phyloP scores from a whole-genome alignment of 92 coral and sea anemone species.

The Pocillopora meandrina region DNA sequence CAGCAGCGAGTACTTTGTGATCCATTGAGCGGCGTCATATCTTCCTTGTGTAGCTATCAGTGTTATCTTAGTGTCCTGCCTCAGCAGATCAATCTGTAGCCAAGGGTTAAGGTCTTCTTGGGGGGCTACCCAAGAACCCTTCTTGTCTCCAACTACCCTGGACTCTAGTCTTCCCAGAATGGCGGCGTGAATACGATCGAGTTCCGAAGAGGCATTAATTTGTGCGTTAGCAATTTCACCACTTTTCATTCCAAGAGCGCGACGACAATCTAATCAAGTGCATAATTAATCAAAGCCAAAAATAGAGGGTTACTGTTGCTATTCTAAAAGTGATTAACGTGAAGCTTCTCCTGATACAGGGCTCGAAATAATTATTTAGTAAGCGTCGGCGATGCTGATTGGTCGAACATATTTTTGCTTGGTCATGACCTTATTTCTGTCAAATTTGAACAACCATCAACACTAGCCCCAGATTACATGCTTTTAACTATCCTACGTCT shows the following conservation, averaged over 20 bases:
- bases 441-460: too few relatives aligned
- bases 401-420: too few relatives aligned
- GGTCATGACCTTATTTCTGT: too few relatives aligned
- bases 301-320: too few relatives aligned
- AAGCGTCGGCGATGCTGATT: too few relatives aligned
- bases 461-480: too few relatives aligned
- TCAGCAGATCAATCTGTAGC: background rate
- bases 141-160: background rate
- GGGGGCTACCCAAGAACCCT: background rate
- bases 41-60: background rate
- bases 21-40: background rate
- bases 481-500: too few relatives aligned
- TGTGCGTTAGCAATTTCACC: background rate
- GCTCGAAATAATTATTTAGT: too few relatives aligned
- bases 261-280: too few relatives aligned
- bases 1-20: background rate
- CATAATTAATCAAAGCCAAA: too few relatives aligned
- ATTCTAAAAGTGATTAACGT: too few relatives aligned
- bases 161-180: background rate
- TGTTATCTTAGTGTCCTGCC: background rate
- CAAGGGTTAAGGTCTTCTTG: background rate
- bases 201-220: background rate
- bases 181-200: background rate
- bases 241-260: background rate
- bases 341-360: too few relatives aligned